A percentile compares a stretch with the other conserved stretches of the same genome.
These are phyloP conservation scores for Drosophila conformis DNA, from an alignment of 2,888 invertebrate genomes.

Conservation along the genomic window DNA sequence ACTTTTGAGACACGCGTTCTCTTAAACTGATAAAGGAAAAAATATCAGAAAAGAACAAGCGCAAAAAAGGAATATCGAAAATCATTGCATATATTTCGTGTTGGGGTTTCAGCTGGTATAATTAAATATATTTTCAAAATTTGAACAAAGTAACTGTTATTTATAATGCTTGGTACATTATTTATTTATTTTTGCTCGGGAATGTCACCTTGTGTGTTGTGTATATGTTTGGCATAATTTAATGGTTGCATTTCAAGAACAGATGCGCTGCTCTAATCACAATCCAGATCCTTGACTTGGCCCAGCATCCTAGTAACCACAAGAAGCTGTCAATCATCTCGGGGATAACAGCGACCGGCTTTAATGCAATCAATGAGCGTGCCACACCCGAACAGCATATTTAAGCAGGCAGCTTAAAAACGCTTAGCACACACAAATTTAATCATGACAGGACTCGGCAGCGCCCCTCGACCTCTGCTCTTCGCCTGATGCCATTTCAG, in stretches of 20 bases:
- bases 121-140: not conserved
- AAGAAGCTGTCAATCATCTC: slow-evolving; percentile 57
- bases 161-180: not conserved
- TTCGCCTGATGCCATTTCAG: slow-evolving; percentile 33
- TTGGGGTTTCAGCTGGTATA: not conserved
- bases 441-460: slow-evolving; percentile 58
- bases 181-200: not conserved
- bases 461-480: not conserved
- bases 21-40: not conserved
- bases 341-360: slow-evolving; percentile 25
- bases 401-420: slow-evolving; percentile 69
- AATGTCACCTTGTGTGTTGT: not conserved
- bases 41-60: not conserved
- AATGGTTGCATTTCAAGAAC: slow-evolving; percentile 32
- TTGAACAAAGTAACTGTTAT: not conserved
- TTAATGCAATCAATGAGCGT: slow-evolving; percentile 65
- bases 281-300: slow-evolving; percentile 23
- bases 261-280: slow-evolving; percentile 29
- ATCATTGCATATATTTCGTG: not conserved
- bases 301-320: slow-evolving; percentile 58
- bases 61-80: not conserved
- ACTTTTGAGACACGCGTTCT: no score
- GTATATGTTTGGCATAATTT: not conserved
- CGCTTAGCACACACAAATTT: slow-evolving; percentile 70
- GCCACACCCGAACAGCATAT: slow-evolving; percentile 63